These are phyloP conservation scores for Tangara arthus DNA, from an alignment of 2,797 vertebrate genomes.

Conservation along the genomic window DNA sequence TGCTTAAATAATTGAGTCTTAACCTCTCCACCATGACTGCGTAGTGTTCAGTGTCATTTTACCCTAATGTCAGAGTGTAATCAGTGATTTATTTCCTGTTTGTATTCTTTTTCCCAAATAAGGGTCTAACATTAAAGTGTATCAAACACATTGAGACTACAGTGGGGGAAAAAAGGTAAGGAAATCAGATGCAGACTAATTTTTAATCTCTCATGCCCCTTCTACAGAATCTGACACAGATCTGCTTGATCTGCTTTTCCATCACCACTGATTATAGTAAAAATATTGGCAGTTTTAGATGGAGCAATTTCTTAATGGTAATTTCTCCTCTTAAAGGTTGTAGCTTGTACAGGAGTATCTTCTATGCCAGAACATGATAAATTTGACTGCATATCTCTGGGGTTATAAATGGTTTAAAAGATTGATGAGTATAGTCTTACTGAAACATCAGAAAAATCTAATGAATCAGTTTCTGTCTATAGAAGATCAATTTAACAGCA, in stretches of 20 bases:
- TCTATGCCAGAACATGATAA: background rate
- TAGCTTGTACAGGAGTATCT: background rate
- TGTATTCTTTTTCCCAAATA: background rate
- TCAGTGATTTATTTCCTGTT: background rate
- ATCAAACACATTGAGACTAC: background rate
- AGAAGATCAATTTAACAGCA: background rate
- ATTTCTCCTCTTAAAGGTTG: background rate
- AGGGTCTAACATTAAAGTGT: background rate
- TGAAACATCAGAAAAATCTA: background rate
- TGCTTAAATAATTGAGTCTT: constrained; percentile 1
- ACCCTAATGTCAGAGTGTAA: background rate
- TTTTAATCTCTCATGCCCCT: background rate
- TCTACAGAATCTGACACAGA: background rate
- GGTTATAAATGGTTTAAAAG: background rate
- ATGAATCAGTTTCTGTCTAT: background rate
- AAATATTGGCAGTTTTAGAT: background rate
- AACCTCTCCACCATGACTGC: background rate
- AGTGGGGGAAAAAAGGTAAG: background rate
- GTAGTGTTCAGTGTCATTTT: background rate
- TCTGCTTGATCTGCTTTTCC: background rate
- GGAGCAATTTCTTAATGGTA: background rate
- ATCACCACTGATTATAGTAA: background rate
- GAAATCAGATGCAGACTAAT: background rate
- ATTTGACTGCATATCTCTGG: background rate
- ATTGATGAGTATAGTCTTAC: background rate